Evolutionary conservation across 1,140 invertebrate species (phyloP).

Genomic region (Stenopsyche tienmushanensis): DNA sequence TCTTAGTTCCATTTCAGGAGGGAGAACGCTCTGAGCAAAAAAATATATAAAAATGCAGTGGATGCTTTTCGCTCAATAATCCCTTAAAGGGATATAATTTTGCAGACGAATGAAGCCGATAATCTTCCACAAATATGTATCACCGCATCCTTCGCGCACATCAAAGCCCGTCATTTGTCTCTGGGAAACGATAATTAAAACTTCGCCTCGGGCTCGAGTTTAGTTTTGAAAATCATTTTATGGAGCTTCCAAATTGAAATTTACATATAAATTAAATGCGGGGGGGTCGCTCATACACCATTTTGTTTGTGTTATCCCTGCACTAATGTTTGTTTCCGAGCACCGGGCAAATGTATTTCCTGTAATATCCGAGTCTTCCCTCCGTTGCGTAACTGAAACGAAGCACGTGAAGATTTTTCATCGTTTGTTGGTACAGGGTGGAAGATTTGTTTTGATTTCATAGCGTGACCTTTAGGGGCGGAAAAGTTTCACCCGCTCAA

Average conservation of each 20-base stretch:
- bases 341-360: too few species aligned
- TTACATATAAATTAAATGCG: constrained; percentile 3
- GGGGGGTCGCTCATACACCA: not conserved
- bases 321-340: too few species aligned
- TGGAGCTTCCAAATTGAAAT: not conserved
- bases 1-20: not conserved
- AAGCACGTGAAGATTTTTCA: too few species aligned
- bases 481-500: too few species aligned
- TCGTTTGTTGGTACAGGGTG: too few species aligned
- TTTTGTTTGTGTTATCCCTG: not conserved
- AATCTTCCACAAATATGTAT: too few species aligned
- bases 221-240: not conserved
- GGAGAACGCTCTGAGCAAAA: not conserved
- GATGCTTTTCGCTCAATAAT: not conserved
- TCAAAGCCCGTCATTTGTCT: not conserved
- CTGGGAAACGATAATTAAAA: constrained; percentile 4
- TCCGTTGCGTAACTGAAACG: too few species aligned
- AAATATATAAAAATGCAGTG: constrained; percentile 10
- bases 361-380: too few species aligned
- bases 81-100: not conserved
- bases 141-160: too few species aligned
- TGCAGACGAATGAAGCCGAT: not conserved
- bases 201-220: not conserved
- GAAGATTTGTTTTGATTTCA: too few species aligned
- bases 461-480: too few species aligned